phyloP scores from a whole-genome alignment of 2,113 vertebrate species.

The Riparia riparia region DNA sequence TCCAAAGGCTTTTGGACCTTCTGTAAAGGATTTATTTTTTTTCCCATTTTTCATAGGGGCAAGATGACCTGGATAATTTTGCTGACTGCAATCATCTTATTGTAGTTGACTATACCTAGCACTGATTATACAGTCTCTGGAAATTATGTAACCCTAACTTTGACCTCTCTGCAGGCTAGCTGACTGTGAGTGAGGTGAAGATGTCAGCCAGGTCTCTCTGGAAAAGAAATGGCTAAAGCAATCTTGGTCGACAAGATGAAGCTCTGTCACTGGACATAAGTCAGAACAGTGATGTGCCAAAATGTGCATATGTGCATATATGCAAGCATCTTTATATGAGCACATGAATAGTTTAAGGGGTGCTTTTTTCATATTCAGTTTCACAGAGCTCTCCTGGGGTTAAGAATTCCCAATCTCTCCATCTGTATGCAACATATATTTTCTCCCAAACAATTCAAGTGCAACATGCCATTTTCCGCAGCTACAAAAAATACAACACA shows the following conservation, averaged over 20 bases:
- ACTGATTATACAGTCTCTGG: not conserved
- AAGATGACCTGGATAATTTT: not conserved
- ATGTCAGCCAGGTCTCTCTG: not conserved
- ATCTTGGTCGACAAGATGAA: not conserved
- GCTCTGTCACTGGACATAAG: not conserved
- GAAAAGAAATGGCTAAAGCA: not conserved
- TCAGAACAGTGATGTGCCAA: not conserved
- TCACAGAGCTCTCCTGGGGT: not conserved
- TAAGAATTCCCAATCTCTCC: not conserved
- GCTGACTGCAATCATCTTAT: not conserved
- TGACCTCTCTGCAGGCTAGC: not conserved
- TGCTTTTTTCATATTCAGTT: not conserved
- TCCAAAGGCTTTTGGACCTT: not conserved
- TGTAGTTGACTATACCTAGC: not conserved
- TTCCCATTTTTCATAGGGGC: not conserved
- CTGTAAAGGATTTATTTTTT: not conserved
- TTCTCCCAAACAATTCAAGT: conserved; percentile 1
- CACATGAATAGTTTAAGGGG: not conserved
- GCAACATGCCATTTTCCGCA: conserved; percentile 54
- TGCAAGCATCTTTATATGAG: not conserved
- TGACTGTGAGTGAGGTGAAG: not conserved
- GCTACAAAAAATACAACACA: conserved; percentile 23
- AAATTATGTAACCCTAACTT: not conserved
- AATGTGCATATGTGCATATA: not conserved
- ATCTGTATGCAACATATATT: not conserved